Conservation (phyloP, 2,113 vertebrate species). For the Brachirus orientalis region DNA sequence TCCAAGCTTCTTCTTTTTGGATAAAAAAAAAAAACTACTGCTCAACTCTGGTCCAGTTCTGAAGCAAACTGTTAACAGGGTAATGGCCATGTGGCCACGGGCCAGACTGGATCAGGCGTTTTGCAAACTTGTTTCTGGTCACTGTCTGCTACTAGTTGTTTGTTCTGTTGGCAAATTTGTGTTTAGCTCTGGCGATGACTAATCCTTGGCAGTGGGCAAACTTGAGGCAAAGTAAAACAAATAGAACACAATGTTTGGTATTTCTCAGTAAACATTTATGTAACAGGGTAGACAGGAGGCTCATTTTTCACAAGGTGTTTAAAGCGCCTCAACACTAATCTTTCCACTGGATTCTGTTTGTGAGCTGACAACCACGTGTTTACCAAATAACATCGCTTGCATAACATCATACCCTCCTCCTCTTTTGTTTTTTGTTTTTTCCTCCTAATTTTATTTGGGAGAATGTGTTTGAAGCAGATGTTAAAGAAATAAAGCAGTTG, state of each 20-base stretch:
- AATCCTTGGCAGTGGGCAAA: constrained; percentile 66
- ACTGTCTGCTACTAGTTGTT: constrained; percentile 67
- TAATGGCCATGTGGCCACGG: constrained; percentile 70
- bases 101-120: constrained; percentile 62
- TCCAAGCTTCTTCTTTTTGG: too few species aligned
- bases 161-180: constrained; percentile 59
- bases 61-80: constrained; percentile 69
- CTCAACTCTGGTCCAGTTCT: constrained; percentile 63
- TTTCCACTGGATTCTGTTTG: constrained; percentile 69
- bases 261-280: constrained; percentile 78
- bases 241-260: constrained; percentile 74
- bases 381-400: constrained; percentile 63
- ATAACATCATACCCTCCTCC: constrained; percentile 42
- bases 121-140: constrained; percentile 59
- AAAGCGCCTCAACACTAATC: constrained; percentile 57
- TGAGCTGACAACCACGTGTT: constrained; percentile 66
- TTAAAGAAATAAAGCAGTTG: constrained; percentile 27
- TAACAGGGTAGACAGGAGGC: constrained; percentile 58
- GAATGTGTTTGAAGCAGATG: constrained; percentile 49
- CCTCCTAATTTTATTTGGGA: too few species aligned
- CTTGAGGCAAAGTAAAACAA: constrained; percentile 73
- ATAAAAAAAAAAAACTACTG: constrained; percentile 67
- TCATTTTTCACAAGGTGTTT: constrained; percentile 74
- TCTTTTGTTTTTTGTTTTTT: constrained; percentile 7
- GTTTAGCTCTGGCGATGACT: constrained; percentile 68